phyloP scores from a whole-genome alignment of 2,797 vertebrate genomes.

The Pipistrellus nathusii region DNA sequence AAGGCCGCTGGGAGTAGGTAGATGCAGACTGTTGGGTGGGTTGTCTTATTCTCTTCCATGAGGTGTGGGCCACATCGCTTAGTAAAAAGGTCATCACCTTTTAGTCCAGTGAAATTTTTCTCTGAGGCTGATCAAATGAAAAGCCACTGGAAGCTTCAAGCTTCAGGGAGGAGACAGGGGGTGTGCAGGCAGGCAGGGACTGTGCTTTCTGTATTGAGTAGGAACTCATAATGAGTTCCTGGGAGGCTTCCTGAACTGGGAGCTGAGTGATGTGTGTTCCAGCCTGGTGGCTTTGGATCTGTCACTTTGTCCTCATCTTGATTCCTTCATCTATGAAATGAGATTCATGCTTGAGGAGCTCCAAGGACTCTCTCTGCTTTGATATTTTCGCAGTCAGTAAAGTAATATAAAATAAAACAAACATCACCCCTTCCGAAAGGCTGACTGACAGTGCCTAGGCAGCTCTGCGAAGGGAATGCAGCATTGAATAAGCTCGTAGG shows the following conservation, averaged over 20 bases:
- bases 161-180: neutral
- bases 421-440: neutral
- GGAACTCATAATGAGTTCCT: neutral
- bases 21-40: rapidly evolving
- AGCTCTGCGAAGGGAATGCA: neutral
- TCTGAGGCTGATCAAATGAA: neutral
- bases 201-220: neutral
- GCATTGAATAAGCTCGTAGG: neutral
- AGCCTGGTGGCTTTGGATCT: neutral
- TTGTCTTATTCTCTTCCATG: neutral
- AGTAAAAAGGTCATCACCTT: neutral
- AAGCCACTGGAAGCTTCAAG: neutral
- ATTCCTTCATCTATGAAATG: conserved; percentile 15
- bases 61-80: neutral
- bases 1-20: neutral
- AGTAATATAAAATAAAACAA: neutral
- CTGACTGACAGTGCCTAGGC: neutral
- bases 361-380: neutral
- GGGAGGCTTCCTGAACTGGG: neutral
- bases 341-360: neutral
- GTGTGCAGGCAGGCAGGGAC: neutral
- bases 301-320: neutral
- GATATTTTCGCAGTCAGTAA: neutral
- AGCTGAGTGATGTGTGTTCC: neutral
- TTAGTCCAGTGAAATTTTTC: neutral